Base-by-base conservation (phyloP, 2,113 vertebrate species). In the Barnardius zonarius region DNA sequence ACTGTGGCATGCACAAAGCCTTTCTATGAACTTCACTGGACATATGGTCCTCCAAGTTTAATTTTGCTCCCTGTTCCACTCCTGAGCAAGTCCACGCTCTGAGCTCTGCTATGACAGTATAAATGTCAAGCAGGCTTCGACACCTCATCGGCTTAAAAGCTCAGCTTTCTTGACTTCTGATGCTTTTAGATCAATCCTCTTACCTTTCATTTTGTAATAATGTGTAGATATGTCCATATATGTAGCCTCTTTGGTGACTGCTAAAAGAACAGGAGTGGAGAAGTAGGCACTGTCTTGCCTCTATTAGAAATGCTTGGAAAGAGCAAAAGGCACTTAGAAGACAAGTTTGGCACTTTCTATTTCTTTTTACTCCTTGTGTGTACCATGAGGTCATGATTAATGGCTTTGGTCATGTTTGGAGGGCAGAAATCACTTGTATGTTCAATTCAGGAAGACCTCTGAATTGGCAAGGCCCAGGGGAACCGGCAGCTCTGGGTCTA, bases 371-470 rank as follows among this genome's bases (percentile, higher is more conserved):
- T 86, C 10, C 24, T 61, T 57, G 20, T 79, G 69, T 55, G n/a
- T 89, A 61, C 81, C 84, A 89, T 89, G 84, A 95, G 83, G 55
- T 89, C 91, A 89, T 95, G 89, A 93, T 96, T 93, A 85, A 95
- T 49, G 81, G 30, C 66, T 92, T 95, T 82, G 39, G 62, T 87
- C 83, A 68, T 92, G 57, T 84, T 89, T 72, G 70, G 89, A 89
- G 89, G 89, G 89, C 91, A 96, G 81, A 89, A 96, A 92, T 96
- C 74, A 48, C 63, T 90, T 39, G 48, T 64, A 41, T 37, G 44
- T 64, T 92, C 74, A 76, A 7, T 83, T 86, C 72, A 77, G 54
- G 63, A 81, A 90, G 95, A 94, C 94, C 91, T 93, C 88, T 94
- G 90, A 54, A 86, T 93, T 0, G 35, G 70, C 6, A 7, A 51